Evolutionary conservation across 2,888 invertebrate species (phyloP), one percentile per base, ranked within the genome.

Genomic region (Netelia virgata): DNA sequence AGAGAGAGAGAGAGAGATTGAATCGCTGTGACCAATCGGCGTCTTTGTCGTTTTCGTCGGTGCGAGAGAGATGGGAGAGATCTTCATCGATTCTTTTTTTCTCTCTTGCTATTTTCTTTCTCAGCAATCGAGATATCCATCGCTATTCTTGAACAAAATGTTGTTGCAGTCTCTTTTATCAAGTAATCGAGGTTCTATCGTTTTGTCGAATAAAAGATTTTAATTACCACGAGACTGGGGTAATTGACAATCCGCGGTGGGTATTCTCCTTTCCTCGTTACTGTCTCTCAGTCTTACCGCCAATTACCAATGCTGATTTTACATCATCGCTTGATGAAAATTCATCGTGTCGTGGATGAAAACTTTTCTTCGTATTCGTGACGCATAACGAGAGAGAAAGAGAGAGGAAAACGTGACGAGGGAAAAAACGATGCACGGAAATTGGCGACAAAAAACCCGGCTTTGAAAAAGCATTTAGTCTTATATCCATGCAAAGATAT

Each of bases 221-320:
- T 80, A 84, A 81, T 69, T 73, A 69, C 68, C 70, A 73, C 73
- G 63, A 69, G 69, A 77, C 77, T 47, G 20, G 16, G 16, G 16
- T 73, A 77, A 81, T 74, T 81, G 81, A 81, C 76, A 77, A 77
- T 74, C 28, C 57, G 77, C 14, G 43, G 63, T 63, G 55, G 10
- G 3, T 57, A 18, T 18, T 57, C 57, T 18, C 1, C 9, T 81
- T 57, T 74, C 73, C 72, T 55, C 69, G 23, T 69, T 53, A 57
- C 23, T n/a, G 14, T 69, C 36, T 69, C 36, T 11, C 47, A 8
- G 41, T 28, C 73, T 59, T 2, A 36, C 10, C 57, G 55, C 28
- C 23, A 55, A 84, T 81, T 84, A 84, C 69, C 69, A 81, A 81
- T 84, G 77, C 77, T 84, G 69, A 84, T 81, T 84, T 28, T 57